Evolutionary conservation across 2,113 vertebrate genomes (phyloP).

Genomic region (Eurypyga helias): DNA sequence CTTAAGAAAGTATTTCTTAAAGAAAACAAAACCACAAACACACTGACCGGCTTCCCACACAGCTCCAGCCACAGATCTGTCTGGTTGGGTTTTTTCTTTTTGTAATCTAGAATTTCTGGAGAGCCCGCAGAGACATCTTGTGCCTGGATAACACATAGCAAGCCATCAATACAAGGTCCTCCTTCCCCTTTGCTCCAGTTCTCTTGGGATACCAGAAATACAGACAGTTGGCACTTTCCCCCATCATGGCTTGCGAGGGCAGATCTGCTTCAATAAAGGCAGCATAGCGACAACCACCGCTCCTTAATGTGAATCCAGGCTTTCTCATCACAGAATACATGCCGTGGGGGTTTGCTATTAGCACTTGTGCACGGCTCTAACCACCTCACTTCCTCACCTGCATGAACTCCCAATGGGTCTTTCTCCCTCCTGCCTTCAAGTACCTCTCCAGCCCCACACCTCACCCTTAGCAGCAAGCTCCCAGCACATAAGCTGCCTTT

Average conservation of each 20-base stretch:
- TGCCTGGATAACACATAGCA: conserved; percentile 55
- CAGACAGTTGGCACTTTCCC: background rate
- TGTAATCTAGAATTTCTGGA: background rate
- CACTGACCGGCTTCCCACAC: conserved; percentile 28
- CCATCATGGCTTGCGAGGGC: background rate
- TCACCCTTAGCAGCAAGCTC: background rate
- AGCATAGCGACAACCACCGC: background rate
- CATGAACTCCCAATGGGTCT: background rate
- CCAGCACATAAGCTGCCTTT: background rate
- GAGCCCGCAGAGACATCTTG: conserved; percentile 61
- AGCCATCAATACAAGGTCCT: background rate
- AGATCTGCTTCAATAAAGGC: background rate
- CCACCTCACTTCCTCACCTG: background rate
- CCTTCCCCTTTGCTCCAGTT: background rate
- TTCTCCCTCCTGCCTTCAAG: background rate
- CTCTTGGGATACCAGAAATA: background rate
- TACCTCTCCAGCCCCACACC: background rate
- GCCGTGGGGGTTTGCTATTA: background rate
- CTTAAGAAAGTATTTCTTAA: too few species aligned
- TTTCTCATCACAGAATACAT: background rate
- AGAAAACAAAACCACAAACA: conserved; percentile 43
- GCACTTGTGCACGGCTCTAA: background rate
- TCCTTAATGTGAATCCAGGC: background rate
- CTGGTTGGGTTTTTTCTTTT: background rate
- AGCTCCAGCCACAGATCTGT: background rate